Percentiles rank a stretch among this genome's conserved stretches.
Evolutionary conservation across 2,888 invertebrate species (phyloP).

Genomic region (Drosophila testacea): DNA sequence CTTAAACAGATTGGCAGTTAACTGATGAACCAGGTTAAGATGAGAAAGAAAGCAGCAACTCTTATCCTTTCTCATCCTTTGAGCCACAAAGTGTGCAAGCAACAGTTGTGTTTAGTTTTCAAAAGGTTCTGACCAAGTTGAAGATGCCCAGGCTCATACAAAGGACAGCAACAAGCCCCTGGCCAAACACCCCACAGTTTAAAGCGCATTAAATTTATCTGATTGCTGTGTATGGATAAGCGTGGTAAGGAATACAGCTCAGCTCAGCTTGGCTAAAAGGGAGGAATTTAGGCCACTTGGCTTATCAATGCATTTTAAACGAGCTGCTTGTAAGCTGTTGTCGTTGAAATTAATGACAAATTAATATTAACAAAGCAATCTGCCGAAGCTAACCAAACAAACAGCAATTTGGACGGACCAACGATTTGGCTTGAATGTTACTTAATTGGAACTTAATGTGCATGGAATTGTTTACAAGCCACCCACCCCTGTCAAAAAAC

Average conservation of each 20-base stretch:
- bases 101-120: slow-evolving; percentile 75
- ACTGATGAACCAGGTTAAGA: slow-evolving; percentile 25
- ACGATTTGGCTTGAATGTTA: slow-evolving; percentile 70
- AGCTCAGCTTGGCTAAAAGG: slow-evolving; percentile 17
- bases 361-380: slow-evolving; percentile 81
- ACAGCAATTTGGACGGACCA: slow-evolving; percentile 48
- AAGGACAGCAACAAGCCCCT: slow-evolving; percentile 44
- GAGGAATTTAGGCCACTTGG: slow-evolving; percentile 56
- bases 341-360: slow-evolving; percentile 74
- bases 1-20: slow-evolving; percentile 45
- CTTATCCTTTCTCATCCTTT: slow-evolving; percentile 54
- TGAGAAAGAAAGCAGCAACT: slow-evolving; percentile 1
- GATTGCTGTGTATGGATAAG: slow-evolving; percentile 45
- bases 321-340: slow-evolving; percentile 68
- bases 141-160: slow-evolving; percentile 24
- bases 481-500: not conserved
- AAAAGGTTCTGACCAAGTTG: slow-evolving; percentile 57
- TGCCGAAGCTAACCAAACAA: slow-evolving; percentile 37
- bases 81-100: slow-evolving; percentile 62
- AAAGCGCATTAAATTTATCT: slow-evolving; percentile 79
- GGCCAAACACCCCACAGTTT: slow-evolving; percentile 71
- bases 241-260: slow-evolving; percentile 40
- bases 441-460: slow-evolving; percentile 80
- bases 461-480: slow-evolving; percentile 75
- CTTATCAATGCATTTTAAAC: slow-evolving; percentile 80